A percentile compares a stretch with the other conserved stretches of the same genome.
These are phyloP conservation scores for Bettongia penicillata DNA, from an alignment of 2,113 vertebrate species.

Conservation along the genomic window DNA sequence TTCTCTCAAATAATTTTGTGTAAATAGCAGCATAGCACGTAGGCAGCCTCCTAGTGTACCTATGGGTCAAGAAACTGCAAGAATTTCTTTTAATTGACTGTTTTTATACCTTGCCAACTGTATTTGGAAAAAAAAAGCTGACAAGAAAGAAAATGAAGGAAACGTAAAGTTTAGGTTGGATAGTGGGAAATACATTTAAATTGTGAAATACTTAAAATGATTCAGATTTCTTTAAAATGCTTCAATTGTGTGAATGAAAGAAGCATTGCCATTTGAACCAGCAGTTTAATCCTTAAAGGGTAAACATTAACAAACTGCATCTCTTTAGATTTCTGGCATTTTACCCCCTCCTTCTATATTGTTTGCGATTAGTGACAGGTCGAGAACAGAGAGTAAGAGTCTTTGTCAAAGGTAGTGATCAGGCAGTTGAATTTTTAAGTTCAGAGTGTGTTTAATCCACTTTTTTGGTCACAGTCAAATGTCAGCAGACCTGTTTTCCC, in stretches of 20 bases:
- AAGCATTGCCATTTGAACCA: not conserved
- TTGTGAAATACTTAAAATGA: conserved; percentile 7
- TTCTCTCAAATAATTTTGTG: not conserved
- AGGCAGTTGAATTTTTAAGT: not conserved
- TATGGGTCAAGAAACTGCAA: not conserved
- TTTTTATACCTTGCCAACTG: conserved; percentile 6
- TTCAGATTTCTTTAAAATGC: not conserved
- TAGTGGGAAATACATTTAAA: conserved; percentile 16
- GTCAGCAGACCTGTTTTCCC: not conserved
- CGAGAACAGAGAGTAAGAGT: not conserved
- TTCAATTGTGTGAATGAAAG: conserved; percentile 1
- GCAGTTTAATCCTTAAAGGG: not conserved
- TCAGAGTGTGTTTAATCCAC: not conserved
- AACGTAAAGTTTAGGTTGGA: not conserved
- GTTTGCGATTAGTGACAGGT: not conserved
- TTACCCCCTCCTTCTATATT: not conserved
- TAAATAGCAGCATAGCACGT: not conserved
- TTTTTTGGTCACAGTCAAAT: not conserved
- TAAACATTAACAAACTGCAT: not conserved
- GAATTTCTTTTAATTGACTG: not conserved
- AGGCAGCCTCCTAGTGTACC: not conserved
- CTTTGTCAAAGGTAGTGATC: not conserved
- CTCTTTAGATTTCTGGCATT: not conserved
- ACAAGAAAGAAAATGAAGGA: not conserved
- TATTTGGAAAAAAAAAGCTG: not conserved